Percentiles rank a stretch among this genome's conserved stretches.
Conservation (phyloP, 2,888 invertebrate genomes). For the Caenorhabditis panamensis region DNA sequence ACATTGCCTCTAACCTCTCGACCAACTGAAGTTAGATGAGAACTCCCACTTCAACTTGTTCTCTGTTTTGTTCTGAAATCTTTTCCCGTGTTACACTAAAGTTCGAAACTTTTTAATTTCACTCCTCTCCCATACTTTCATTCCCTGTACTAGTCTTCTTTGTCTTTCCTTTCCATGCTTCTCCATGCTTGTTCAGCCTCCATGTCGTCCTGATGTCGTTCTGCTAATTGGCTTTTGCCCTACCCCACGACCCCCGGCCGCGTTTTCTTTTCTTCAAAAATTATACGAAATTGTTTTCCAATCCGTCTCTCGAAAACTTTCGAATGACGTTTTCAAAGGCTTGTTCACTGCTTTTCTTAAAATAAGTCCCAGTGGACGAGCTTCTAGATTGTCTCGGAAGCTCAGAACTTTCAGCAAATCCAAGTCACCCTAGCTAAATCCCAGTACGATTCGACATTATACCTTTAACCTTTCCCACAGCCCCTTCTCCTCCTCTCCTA, state of each 20-base stretch:
- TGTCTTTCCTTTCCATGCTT: constrained; percentile 8
- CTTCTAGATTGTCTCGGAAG: too few relatives aligned
- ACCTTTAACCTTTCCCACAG: constrained; percentile 1
- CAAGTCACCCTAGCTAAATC: too few relatives aligned
- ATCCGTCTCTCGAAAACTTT: constrained; percentile 3
- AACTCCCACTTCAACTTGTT: too few relatives aligned
- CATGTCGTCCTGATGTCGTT: constrained; percentile 60
- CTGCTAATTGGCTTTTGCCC: constrained; percentile 60
- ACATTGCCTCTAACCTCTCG: too few relatives aligned
- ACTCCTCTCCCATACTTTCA: background rate
- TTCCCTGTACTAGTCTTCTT: constrained; percentile 4
- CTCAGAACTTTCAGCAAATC: too few relatives aligned
- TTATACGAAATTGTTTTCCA: constrained; percentile 44
- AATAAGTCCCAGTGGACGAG: too few relatives aligned
- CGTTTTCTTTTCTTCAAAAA: constrained; percentile 41
- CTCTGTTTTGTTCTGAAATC: too few relatives aligned
- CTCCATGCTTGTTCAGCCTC: constrained; percentile 36
- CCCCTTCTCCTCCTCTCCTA: background rate
- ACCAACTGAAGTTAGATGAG: too few relatives aligned
- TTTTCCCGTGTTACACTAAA: too few relatives aligned
- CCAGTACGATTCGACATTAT: too few relatives aligned
- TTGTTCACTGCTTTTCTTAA: too few relatives aligned
- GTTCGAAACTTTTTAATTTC: background rate
- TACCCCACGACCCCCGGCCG: constrained; percentile 8
- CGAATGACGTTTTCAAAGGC: background rate